Evolutionary conservation across 23 tunicate genomes (phyloP).

Genomic region (Trididemnum nubilum): DNA sequence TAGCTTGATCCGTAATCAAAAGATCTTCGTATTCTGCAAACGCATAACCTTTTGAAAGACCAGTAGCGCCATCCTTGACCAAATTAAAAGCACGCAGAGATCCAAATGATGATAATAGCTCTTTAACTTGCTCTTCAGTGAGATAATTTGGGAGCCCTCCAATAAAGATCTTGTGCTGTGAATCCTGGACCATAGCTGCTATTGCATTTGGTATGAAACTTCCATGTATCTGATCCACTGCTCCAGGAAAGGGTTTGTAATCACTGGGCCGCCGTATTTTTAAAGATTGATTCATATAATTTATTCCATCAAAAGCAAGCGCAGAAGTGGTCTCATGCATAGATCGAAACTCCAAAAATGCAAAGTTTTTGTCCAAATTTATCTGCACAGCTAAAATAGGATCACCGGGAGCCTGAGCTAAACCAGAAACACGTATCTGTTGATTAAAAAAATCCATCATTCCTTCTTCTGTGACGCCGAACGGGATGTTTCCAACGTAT

Average conservation of each 20-base stretch:
- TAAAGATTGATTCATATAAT: conserved; percentile 90
- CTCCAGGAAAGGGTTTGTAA: conserved; percentile 96
- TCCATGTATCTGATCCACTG: conserved; percentile 55
- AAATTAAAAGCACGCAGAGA: conserved; percentile 92
- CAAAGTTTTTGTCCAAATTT: conserved; percentile 96
- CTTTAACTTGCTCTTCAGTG: conserved; percentile 93
- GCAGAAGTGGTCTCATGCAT: conserved; percentile 96
- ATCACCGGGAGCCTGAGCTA: conserved; percentile 95
- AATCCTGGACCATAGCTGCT: conserved; percentile 84
- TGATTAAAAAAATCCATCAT: conserved; percentile 99
- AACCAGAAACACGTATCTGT: conserved; percentile 85
- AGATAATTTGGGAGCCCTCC: conserved; percentile 94
- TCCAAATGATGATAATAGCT: conserved; percentile 90
- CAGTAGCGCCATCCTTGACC: conserved; percentile 93
- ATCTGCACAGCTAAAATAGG: conserved; percentile 96
- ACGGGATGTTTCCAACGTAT: conserved; percentile 95
- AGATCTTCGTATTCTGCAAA: conserved; percentile 92
- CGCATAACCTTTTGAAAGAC: conserved; percentile 93
- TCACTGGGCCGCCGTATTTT: conserved; percentile 93
- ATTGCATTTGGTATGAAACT: conserved; percentile 28
- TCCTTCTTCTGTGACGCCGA: conserved; percentile 96
- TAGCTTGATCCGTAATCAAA: conserved; percentile 82
- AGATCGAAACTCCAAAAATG: conserved; percentile 95
- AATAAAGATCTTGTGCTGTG: conserved; percentile 85
- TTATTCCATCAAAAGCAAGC: conserved; percentile 96